Evolutionary conservation across 2,888 invertebrate species (phyloP).

Genomic region (Sisyra nigra): DNA sequence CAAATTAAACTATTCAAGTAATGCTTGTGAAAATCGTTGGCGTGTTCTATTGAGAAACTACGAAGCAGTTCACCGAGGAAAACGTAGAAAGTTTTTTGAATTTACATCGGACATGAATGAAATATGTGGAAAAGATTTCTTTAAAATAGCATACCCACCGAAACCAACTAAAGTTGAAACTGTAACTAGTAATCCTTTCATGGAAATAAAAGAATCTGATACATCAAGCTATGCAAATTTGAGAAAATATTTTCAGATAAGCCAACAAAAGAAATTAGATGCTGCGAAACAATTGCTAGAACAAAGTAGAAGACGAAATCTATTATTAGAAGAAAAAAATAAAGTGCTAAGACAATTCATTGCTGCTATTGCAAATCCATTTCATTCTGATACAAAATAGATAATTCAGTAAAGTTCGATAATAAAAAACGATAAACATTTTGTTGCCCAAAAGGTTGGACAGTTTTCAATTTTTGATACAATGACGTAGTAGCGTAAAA

Average conservation of each 20-base stretch:
- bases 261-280: neutral
- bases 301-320: neutral
- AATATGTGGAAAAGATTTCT: neutral
- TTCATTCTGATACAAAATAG: too few relatives aligned
- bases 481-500: too few relatives aligned
- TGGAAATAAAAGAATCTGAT: neutral
- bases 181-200: neutral
- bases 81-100: neutral
- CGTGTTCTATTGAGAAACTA: neutral
- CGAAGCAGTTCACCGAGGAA: neutral
- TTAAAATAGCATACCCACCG: neutral
- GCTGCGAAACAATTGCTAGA: neutral
- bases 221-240: neutral
- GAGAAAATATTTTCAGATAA: neutral
- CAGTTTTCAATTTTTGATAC: too few relatives aligned
- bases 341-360: neutral
- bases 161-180: neutral
- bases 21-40: slow-evolving; percentile 2
- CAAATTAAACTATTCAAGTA: neutral
- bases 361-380: too few relatives aligned
- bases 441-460: too few relatives aligned
- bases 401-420: too few relatives aligned
- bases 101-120: neutral
- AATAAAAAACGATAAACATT: too few relatives aligned
- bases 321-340: slow-evolving; percentile 1